Evolutionary conservation across 2,888 invertebrate species (phyloP).

Genomic region (Lymantria dispar): DNA sequence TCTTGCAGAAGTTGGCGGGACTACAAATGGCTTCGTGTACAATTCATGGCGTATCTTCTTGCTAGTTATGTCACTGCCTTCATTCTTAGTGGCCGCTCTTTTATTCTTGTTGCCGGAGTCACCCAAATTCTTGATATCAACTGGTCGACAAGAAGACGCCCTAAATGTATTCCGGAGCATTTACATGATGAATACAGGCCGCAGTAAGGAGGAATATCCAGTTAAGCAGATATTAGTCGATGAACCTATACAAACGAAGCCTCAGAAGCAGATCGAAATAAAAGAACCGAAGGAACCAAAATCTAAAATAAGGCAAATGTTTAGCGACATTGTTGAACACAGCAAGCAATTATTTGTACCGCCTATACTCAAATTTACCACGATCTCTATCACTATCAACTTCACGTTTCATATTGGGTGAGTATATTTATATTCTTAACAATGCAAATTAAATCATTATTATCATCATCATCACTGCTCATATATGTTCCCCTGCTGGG

Average conservation of each 20-base stretch:
- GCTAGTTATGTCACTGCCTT: slow-evolving; percentile 93
- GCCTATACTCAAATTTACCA: slow-evolving; percentile 91
- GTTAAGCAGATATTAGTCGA: slow-evolving; percentile 87
- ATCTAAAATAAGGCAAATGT: slow-evolving; percentile 87
- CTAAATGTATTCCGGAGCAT: slow-evolving; percentile 91
- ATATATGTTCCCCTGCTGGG: too few species aligned
- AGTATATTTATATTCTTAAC: slow-evolving; percentile 35
- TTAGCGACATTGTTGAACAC: slow-evolving; percentile 89
- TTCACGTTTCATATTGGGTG: slow-evolving; percentile 96
- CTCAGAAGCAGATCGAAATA: slow-evolving; percentile 84
- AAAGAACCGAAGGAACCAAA: slow-evolving; percentile 73
- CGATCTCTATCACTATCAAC: slow-evolving; percentile 93
- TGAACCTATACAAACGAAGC: slow-evolving; percentile 68
- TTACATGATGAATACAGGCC: slow-evolving; percentile 91
- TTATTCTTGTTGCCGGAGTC: slow-evolving; percentile 94
- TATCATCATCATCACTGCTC: too few species aligned
- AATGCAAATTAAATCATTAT: too few species aligned
- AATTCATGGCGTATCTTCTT: slow-evolving; percentile 97
- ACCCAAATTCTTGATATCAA: slow-evolving; percentile 92
- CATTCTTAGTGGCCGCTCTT: slow-evolving; percentile 92
- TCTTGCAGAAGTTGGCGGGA: slow-evolving; percentile 85
- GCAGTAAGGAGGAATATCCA: slow-evolving; percentile 87
- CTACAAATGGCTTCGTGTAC: slow-evolving; percentile 87
- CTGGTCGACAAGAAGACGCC: slow-evolving; percentile 90
- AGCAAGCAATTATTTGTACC: slow-evolving; percentile 91